Base-by-base conservation (phyloP, 2,113 vertebrate species). In the Illadopsis cleaveri region DNA sequence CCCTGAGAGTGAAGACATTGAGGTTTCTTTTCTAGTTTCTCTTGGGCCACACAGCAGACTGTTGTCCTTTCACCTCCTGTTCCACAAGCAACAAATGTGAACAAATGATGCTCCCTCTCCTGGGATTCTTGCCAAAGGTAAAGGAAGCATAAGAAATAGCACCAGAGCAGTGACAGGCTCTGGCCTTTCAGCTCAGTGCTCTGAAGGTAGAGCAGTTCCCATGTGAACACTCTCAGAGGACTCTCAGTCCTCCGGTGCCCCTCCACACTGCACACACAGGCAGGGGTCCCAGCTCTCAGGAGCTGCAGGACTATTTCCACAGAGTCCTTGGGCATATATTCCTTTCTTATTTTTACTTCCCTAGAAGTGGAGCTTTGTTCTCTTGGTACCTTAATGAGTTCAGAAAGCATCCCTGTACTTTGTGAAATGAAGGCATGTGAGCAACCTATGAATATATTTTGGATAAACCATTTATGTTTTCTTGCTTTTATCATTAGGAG, bases 41-140 rank as follows among this genome's bases (percentile, higher is more conserved):
- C 17, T 78, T 27, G 16, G 25, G 50, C 44, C 58, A 33, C 21
- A 31, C 62, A 53, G 22, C n/a, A 82, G 20, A 35, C 10, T 44
- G 30, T 1, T 64, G 19, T 37, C n/a, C 13, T 61, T 53, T 80
- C 16, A 2, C 11, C 35, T 83, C 28, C 25, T 60, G n/a, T 14
- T 6, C 16, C 23, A 31, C 3, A 30, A 31, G 13, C 8, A 53
- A 7, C 2, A 11, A 48, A 0, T 23, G 6, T 3, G 5, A 37
- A 51, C 25, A 75, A 56, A 58, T 27, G 4, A 47, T 0, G 0
- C 24, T 65, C 47, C 21, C 27, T 73, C 25, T 4, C 23, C 64
- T 70, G 42, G 23, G 20, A 33, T 38, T 30, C 9, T 50, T 15
- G 4, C 15, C 64, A 61, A 47, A 56, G 19, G 33, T 22, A 60